These are phyloP conservation scores for Lasioglossum morio DNA, from an alignment of 2,888 invertebrate species.

Conservation along the genomic window DNA sequence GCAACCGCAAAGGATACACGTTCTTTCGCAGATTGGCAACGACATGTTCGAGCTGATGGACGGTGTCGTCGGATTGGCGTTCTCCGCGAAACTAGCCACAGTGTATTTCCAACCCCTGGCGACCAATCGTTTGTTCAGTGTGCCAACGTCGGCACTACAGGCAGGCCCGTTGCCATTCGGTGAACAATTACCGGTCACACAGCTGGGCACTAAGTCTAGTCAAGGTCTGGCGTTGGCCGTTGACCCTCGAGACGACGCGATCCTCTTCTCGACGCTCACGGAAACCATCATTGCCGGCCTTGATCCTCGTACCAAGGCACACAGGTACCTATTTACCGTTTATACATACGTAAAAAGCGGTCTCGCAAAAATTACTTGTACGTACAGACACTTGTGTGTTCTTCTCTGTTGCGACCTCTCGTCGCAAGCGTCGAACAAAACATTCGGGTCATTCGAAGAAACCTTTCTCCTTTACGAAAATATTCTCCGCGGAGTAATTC, in stretches of 20 bases:
- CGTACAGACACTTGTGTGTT: too few species aligned
- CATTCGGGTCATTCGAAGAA: too few species aligned
- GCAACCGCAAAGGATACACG: not conserved
- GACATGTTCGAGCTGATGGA: slow-evolving; percentile 90
- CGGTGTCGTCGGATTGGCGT: slow-evolving; percentile 90
- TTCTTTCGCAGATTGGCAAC: slow-evolving; percentile 86
- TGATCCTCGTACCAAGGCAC: slow-evolving; percentile 90
- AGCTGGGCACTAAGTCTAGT: slow-evolving; percentile 93
- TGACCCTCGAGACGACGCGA: slow-evolving; percentile 90
- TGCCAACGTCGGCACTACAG: slow-evolving; percentile 90
- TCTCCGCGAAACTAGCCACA: slow-evolving; percentile 88
- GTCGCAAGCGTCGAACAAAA: too few species aligned
- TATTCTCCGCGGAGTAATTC: too few species aligned
- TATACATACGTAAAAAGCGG: not conserved
- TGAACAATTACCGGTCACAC: slow-evolving; percentile 90
- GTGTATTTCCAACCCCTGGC: slow-evolving; percentile 91
- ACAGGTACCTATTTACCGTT: slow-evolving; percentile 85
- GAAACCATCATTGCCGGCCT: slow-evolving; percentile 93
- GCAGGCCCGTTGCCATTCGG: slow-evolving; percentile 90
- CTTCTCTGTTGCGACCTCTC: too few species aligned
- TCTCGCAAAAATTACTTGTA: too few species aligned
- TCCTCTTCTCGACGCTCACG: slow-evolving; percentile 91
- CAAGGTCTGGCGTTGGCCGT: slow-evolving; percentile 92
- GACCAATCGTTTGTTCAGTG: slow-evolving; percentile 91
- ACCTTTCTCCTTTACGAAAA: too few species aligned